Evolutionary conservation across 2,113 vertebrate species (phyloP), one percentile per base, ranked within the genome.

Genomic region (Galeopterus variegatus): DNA sequence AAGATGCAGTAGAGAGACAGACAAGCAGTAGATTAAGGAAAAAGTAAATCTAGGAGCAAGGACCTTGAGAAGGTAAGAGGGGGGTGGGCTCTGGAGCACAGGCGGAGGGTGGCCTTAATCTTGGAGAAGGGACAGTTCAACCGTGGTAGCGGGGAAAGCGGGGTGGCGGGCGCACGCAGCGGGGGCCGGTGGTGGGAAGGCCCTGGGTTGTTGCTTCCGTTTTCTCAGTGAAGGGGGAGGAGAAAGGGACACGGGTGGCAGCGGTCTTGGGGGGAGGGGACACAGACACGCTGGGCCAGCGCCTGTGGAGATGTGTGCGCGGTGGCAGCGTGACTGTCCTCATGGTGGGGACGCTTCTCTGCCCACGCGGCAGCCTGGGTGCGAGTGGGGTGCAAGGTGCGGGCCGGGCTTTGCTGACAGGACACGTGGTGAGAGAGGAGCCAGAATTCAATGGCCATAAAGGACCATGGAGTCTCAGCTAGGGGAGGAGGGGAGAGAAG

Each of bases 161-260:
- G 14, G 18, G 0, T 3, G 7, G 10, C 2, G 7, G 33, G 21
- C n/a, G 52, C 65, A 9, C n/a, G 3, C 2, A 24, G 36, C 54
- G 28, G 23, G 13, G 50, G 21, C 33, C 73, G 10, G 14, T 73
- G 56, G 33, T 28, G 23, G n/a, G 75, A 94, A 95, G 48, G 3
- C 24, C 21, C 62, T 19, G 52, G 13, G 28, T 77, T 77, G 12
- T 52, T 48, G 52, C 62, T 67, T 52, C 33, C 18, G 0, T 92
- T 76, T 94, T 72, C 41, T 81, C 50, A 6, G 1, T 5, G 52
- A 73, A 77, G 79, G 31, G 19, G n/a, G 64, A 90, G 81, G 31
- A 8, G 0, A 23, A 23, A 23, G 24, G 11, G 36, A 19, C 28
- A 52, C 54, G 19, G 23, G 36, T 41, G 54, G 28, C 15, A 2